Evolutionary conservation across 2,797 vertebrate genomes (phyloP), one percentile per base, ranked within the genome.

Genomic region (Streptopelia turtur): DNA sequence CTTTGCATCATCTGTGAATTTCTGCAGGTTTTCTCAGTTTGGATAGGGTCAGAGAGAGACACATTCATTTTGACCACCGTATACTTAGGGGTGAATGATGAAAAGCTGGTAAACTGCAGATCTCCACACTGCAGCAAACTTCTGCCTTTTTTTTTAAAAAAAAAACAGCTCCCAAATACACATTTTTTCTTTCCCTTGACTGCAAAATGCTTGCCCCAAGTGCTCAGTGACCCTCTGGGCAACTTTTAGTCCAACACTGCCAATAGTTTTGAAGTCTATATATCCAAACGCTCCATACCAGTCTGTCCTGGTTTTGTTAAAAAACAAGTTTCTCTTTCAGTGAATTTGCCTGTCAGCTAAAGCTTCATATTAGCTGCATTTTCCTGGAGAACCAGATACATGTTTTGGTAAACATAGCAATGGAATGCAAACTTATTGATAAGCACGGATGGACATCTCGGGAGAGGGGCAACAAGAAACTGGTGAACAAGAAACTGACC

Each of bases 271-370:
- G 13, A 86, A 28, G 15, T 47, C 76, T 63, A 13, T 25, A 9
- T 3, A 33, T 31, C 33, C 3, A 2, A 77, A 31, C 0, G 0
- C 3, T 39, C 20, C 22, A 5, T 16, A 31, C 6, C 12, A 10
- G 37, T 37, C 37, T 11, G 37, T 37, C 37, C 37, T 13, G 37
- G 11, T 37, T 37, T 37, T 37, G 37, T 37, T 37, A 11, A 37
- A 37, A 37, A 37, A 37, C 37, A 37, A 37, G 37, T 37, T 37
- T 37, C 37, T 37, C 37, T 37, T 37, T 37, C 37, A 37, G 37
- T 37, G 37, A 37, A 37, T 37, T 37, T 37, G 11, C 37, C 37
- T 37, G 37, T 37, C 37, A 37, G 37, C 37, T 37, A 37, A 37
- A 37, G 37, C 37, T 37, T 37, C 12, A 37, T 37, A 37, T 37